Percentiles rank a stretch among this genome's conserved stretches.
These are phyloP conservation scores for Pagrus major DNA, from an alignment of 2,113 vertebrate genomes.

Conservation along the genomic window DNA sequence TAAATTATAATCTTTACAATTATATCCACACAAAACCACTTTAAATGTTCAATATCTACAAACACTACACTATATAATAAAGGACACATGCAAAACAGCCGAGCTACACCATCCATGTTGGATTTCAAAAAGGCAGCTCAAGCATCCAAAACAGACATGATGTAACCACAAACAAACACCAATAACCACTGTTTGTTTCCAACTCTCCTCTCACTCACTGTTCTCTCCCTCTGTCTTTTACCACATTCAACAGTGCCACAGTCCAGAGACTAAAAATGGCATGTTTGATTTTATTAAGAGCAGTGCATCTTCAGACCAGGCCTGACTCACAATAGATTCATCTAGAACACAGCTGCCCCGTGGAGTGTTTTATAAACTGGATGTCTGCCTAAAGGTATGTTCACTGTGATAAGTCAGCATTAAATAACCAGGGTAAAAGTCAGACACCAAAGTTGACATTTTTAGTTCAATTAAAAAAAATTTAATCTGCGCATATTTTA, in stretches of 20 bases:
- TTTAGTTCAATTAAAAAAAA: no score
- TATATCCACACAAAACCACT: background rate
- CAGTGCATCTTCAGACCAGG: conserved; percentile 33
- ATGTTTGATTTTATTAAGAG: conserved; percentile 50
- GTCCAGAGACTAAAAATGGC: conserved; percentile 29
- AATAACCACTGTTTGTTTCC: background rate
- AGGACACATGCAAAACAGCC: background rate
- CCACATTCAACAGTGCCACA: conserved; percentile 7
- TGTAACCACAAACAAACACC: conserved; percentile 1
- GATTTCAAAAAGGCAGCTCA: background rate
- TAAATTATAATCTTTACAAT: background rate
- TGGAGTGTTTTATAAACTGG: background rate
- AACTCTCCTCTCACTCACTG: background rate
- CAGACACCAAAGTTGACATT: no score
- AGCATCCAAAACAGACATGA: background rate
- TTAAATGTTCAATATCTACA: background rate
- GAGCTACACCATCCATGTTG: background rate
- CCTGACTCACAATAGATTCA: conserved; percentile 13
- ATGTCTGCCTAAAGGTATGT: background rate
- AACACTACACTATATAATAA: background rate
- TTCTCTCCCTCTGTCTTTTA: background rate
- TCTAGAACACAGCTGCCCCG: background rate
- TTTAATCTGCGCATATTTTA: background rate
- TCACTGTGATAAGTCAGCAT: background rate
- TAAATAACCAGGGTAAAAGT: background rate